Evolutionary conservation across 1,140 invertebrate genomes (phyloP), one percentile per base, ranked within the genome.

Genomic region (Argopecten irradians): DNA sequence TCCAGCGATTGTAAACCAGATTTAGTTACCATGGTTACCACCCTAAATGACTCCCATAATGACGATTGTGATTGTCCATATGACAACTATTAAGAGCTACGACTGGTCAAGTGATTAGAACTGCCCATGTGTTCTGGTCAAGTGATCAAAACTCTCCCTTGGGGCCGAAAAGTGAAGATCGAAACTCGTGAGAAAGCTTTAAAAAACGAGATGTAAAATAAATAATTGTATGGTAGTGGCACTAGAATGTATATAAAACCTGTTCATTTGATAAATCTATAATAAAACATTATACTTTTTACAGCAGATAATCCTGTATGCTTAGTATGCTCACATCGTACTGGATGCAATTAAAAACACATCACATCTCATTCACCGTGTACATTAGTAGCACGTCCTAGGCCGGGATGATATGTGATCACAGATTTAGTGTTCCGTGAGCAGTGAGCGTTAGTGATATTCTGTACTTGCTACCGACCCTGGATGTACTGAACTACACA

Each of bases 131-230:
- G n/a, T n/a, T n/a, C 55, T 71, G 55, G 55, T 71, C 55, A 71
- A 71, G 55, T 28, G 55, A 71, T 71, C 55, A 71, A 71, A 71
- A 7, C 55, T n/a, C 13, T 71, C n/a, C 22, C 55, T 28, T n/a
- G 55, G n/a, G 55, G 22, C 55, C 55, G 22, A 28, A 28, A 11
- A 71, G 22, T 71, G 55, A 71, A 71, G 55, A 71, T 0, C n/a
- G 55, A 71, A 71, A 71, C 55, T 71, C 55, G 55, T 71, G 55
- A 71, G 55, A 71, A 71, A 71, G 55, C n/a, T 16, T 71, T 71
- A 71, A 71, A 71, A 8, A n/a, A 1, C n/a, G 22, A 5, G 55
- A 28, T 28, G n/a, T 71, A 71, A 28, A 28, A 71, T 71, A n/a
- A 22, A 71, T 71, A 46, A 46, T 22, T 28, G 22, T 71, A 16